Conservation (phyloP, 2,888 invertebrate genomes). For the Caenorhabditis panamensis region DNA sequence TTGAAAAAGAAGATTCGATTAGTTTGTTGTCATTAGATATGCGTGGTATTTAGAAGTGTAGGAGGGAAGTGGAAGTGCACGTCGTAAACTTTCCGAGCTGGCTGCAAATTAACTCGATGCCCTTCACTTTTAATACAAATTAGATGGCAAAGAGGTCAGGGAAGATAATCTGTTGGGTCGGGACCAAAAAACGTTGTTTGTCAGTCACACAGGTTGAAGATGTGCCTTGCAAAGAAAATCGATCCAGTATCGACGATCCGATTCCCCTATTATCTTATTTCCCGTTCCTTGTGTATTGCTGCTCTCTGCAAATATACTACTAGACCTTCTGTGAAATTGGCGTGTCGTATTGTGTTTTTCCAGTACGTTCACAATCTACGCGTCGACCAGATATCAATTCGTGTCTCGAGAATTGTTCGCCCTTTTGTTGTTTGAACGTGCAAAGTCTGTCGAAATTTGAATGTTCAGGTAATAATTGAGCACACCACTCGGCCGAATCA, state of each 20-base stretch:
- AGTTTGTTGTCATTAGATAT: not conserved
- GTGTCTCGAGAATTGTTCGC: not conserved
- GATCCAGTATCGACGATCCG: no score
- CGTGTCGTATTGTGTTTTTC: no score
- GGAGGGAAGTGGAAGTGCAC: not conserved
- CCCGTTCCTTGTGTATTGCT: no score
- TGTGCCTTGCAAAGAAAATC: no score
- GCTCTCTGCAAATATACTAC: no score
- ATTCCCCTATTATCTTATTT: no score
- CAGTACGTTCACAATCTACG: not conserved
- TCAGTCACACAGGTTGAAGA: no score
- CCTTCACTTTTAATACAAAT: not conserved
- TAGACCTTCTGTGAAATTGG: no score
- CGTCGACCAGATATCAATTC: not conserved
- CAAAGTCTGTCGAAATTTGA: not conserved
- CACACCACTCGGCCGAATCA: not conserved
- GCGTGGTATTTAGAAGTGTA: constrained; percentile 4
- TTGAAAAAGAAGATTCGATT: not conserved
- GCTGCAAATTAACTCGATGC: not conserved
- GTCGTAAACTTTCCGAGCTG: not conserved
- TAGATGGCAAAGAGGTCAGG: not conserved
- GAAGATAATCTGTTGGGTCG: no score
- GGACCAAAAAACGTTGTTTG: no score
- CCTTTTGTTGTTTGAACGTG: not conserved
- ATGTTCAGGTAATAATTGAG: no score